Percentiles rank a stretch among this genome's conserved stretches.
Evolutionary conservation across 2,113 vertebrate species (phyloP).

Genomic region (Naja naja): DNA sequence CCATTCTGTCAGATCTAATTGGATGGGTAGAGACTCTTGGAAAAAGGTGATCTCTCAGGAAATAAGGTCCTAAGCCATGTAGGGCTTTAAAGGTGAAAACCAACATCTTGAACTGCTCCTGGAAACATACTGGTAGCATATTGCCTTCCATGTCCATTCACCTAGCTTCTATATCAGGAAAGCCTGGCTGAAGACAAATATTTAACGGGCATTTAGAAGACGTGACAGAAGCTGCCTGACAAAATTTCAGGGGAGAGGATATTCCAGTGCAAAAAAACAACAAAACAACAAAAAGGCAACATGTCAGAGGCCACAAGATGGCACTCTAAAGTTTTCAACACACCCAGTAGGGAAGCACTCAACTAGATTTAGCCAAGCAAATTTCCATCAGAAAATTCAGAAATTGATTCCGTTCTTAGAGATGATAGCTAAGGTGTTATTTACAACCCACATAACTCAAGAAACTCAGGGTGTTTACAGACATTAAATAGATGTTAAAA

Average conservation of each 20-base stretch:
- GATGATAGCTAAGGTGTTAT: not conserved
- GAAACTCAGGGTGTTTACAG: not conserved
- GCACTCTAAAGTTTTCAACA: not conserved
- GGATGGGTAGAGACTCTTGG: not conserved
- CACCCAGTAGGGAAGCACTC: not conserved
- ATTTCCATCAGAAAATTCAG: not conserved
- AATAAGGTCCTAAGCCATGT: not conserved
- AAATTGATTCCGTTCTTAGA: not conserved
- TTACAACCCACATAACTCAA: not conserved
- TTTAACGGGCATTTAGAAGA: not conserved
- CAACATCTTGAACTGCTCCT: not conserved
- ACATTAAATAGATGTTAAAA: not conserved
- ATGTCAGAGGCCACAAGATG: not conserved
- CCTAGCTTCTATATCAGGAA: not conserved
- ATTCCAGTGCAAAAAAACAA: not conserved
- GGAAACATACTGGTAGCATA: not conserved
- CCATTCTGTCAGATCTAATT: not conserved
- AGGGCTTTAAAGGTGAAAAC: not conserved
- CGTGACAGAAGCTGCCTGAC: not conserved
- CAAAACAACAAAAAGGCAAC: not conserved
- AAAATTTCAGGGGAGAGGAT: not conserved
- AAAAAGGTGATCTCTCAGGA: not conserved
- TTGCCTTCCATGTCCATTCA: not conserved
- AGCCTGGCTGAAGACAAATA: not conserved
- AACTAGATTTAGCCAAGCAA: not conserved